phyloP scores from a whole-genome alignment of 1,140 invertebrate genomes.

The Caenorhabditis elegans region DNA sequence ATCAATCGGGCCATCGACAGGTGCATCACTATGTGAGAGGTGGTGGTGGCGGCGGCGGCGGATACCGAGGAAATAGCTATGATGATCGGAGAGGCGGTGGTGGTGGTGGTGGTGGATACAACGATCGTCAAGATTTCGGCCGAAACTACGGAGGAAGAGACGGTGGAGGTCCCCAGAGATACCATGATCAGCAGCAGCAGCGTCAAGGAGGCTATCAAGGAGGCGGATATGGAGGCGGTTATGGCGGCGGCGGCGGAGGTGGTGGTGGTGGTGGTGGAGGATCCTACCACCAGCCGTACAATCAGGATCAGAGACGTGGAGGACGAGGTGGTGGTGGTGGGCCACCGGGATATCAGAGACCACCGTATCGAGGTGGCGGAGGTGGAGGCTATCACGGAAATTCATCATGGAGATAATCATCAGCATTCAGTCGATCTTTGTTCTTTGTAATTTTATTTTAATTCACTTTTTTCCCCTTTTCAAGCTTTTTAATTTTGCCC shows the following conservation, averaged over 20 bases:
- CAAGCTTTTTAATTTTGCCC: too few species aligned
- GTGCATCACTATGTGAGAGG: constrained; percentile 12
- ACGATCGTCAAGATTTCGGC: neutral
- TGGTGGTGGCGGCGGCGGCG: neutral
- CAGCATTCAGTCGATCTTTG: neutral
- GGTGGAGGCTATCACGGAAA: neutral
- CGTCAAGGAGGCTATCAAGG: neutral
- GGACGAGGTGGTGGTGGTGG: constrained; percentile 32
- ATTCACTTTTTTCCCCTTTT: too few species aligned
- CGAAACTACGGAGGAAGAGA: constrained; percentile 36
- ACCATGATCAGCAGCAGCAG: neutral
- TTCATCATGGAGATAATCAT: constrained; percentile 13
- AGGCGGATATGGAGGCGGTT: neutral
- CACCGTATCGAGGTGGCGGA: neutral
- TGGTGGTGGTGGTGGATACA: constrained; percentile 27
- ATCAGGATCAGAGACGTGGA: neutral
- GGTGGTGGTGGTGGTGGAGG: neutral
- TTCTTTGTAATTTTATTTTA: too few species aligned
- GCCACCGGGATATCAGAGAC: neutral
- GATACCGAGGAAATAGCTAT: constrained; percentile 11
- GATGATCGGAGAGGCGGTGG: neutral
- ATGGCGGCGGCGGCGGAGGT: neutral
- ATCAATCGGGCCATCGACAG: constrained; percentile 23
- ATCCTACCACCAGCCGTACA: neutral
- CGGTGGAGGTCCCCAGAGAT: constrained; percentile 11